Base-by-base conservation (phyloP, 2,797 vertebrate genomes). In the Pampus argenteus region DNA sequence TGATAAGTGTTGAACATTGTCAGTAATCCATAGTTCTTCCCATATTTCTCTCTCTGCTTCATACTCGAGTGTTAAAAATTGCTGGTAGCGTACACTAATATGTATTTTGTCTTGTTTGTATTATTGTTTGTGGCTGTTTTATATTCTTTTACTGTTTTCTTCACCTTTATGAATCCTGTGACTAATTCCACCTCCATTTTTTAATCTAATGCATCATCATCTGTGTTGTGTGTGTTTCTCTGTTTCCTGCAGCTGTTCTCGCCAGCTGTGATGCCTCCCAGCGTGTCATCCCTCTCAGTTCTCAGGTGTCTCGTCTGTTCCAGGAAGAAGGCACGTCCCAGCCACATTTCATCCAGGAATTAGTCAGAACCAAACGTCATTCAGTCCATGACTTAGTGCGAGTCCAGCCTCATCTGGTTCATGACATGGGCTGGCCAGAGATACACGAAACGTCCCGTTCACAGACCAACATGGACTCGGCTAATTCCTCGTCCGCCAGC, bases 381-480 rank as follows among this genome's bases (percentile, higher is more conserved):
- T 56, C 71, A 0, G 65, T 15, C 50, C 80, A 45, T 0, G 75
- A 89, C 64, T 31, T 92, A 6, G 89, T 91, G 50, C 78, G 83
- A 29, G 84, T 55, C 36, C 91, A 90, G 58, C 90, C 90, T 48
- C 81, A 91, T 40, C 13, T 91, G 73, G 86, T 91, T 3, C 89
- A 91, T 0, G 87, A 92, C 65, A 86, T 91, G 83, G 75, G 86
- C 23, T 76, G 85, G 73, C 90, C 84, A 0, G 82, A 89, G 75
- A 78, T 90, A 2, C 84, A 85, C 0, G 80, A 90, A 13, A 76
- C 63, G 0, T 68, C 86, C 3, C 81, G 74, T 0, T 78, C 85
- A 8, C 70, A 63, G 54, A 48, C 52, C 18, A 63, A 76, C 57
- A 25, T 23, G 60, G 88, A 89, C 9, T 7, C 66, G 0, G n/a